These are phyloP conservation scores for Silurus meridionalis DNA, from an alignment of 2,113 vertebrate genomes.

Conservation along the genomic window DNA sequence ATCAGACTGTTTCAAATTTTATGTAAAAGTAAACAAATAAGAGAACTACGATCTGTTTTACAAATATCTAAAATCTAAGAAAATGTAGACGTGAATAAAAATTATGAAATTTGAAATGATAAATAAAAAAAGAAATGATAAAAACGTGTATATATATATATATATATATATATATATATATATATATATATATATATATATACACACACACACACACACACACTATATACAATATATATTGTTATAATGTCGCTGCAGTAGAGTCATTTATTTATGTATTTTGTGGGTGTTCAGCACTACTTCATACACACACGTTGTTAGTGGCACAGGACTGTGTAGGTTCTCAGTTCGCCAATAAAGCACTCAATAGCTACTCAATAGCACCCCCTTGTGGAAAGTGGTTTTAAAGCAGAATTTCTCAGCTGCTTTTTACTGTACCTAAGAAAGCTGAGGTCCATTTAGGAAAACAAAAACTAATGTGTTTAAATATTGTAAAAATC, in stretches of 20 bases:
- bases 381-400: background rate
- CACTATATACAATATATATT: too few relatives aligned
- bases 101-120: background rate
- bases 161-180: too few relatives aligned
- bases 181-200: too few relatives aligned
- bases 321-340: background rate
- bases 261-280: background rate
- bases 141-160: too few relatives aligned
- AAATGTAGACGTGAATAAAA: background rate
- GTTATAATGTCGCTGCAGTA: background rate
- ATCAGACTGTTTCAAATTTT: background rate
- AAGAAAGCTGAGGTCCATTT: background rate
- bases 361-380: slow-evolving; percentile 1
- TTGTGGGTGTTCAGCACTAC: background rate
- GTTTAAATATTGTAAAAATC: background rate
- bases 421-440: background rate
- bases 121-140: too few relatives aligned
- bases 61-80: background rate
- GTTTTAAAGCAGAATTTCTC: background rate
- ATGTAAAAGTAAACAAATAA: background rate
- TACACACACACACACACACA: too few relatives aligned
- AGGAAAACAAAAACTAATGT: background rate
- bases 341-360: background rate
- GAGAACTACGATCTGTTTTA: background rate
- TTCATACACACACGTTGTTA: background rate